A percentile compares a stretch with the other conserved stretches of the same genome.
These are phyloP conservation scores for Anolis sagrei DNA, from an alignment of 2,113 vertebrate species.

Conservation along the genomic window DNA sequence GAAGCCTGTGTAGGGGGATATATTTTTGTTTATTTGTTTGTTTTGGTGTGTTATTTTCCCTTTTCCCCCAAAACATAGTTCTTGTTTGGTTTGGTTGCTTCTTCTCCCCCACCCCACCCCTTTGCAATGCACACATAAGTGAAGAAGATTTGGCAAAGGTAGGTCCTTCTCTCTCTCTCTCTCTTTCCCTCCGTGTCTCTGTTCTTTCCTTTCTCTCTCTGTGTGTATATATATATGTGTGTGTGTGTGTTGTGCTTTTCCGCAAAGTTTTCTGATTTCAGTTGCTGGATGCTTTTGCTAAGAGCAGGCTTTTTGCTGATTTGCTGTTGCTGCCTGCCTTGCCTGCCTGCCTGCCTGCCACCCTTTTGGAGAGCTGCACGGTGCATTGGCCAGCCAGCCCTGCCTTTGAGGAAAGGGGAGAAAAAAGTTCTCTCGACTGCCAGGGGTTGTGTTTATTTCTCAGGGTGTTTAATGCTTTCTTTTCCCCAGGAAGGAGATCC, in stretches of 20 bases:
- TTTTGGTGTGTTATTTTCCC: slow-evolving; percentile 7
- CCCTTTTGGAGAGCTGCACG: slow-evolving; percentile 65
- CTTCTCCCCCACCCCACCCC: background rate
- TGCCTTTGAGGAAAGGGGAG: slow-evolving; percentile 45
- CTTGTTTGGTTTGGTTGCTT: slow-evolving; percentile 23
- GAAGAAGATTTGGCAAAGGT: slow-evolving; percentile 81
- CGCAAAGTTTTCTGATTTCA: slow-evolving; percentile 79
- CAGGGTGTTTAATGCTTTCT: slow-evolving; percentile 65
- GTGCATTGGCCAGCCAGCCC: slow-evolving; percentile 47
- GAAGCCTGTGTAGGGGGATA: slow-evolving; percentile 52
- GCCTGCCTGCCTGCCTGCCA: slow-evolving; percentile 36
- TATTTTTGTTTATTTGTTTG: background rate
- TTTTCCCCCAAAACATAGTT: background rate
- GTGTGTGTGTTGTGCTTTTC: slow-evolving; percentile 70
- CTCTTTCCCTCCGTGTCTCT: background rate
- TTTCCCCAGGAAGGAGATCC: slow-evolving; percentile 50
- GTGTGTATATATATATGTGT: slow-evolving; percentile 49
- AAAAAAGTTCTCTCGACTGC: slow-evolving; percentile 69
- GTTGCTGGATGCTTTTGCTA: slow-evolving; percentile 70
- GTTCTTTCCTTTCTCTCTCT: background rate
- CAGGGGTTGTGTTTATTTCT: slow-evolving; percentile 58
- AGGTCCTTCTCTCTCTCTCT: slow-evolving; percentile 72
- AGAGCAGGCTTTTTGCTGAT: slow-evolving; percentile 65
- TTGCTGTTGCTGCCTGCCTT: slow-evolving; percentile 45
- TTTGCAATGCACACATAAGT: slow-evolving; percentile 77